Evolutionary conservation across 2,888 invertebrate species (phyloP).

Genomic region (Stenodema calcarata): DNA sequence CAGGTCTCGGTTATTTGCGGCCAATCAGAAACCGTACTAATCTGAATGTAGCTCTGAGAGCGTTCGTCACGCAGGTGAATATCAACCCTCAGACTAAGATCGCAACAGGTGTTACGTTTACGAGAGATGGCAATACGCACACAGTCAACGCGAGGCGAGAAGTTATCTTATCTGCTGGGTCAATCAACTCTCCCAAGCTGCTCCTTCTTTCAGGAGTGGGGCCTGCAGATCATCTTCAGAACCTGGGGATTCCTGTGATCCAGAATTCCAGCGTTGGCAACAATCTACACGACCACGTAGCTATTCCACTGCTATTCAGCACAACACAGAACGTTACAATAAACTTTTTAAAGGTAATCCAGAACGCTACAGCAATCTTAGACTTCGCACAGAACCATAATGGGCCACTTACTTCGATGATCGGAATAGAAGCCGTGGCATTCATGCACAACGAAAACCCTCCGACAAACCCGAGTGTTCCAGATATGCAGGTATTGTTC

Average conservation of each 20-base stretch:
- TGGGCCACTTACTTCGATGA: constrained; percentile 4
- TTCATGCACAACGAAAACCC: constrained; percentile 5
- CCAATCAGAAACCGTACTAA: constrained; percentile 80
- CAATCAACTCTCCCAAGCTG: constrained; percentile 76
- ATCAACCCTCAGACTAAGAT: constrained; percentile 70
- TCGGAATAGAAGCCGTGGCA: neutral
- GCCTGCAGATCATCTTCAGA: constrained; percentile 67
- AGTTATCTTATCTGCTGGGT: constrained; percentile 83
- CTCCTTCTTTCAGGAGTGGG: constrained; percentile 86
- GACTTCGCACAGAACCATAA: constrained; percentile 11
- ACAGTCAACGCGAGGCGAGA: constrained; percentile 74
- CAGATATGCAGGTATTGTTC: neutral
- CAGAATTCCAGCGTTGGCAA: constrained; percentile 55
- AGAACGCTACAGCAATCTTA: neutral
- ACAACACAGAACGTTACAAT: constrained; percentile 27
- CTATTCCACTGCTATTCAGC: constrained; percentile 36
- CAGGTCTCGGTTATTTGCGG: constrained; percentile 84
- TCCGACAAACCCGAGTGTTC: neutral
- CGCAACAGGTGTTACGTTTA: constrained; percentile 83
- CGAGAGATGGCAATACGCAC: constrained; percentile 73
- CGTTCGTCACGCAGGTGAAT: constrained; percentile 66
- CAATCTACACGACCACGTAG: constrained; percentile 54
- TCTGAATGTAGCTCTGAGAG: constrained; percentile 81
- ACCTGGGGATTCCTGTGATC: constrained; percentile 54
- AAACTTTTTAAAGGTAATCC: neutral